Evolutionary conservation across 92 coral and sea anemone species (phyloP), one percentile per base, ranked within the genome.

Genomic region (Actinernus sp.): DNA sequence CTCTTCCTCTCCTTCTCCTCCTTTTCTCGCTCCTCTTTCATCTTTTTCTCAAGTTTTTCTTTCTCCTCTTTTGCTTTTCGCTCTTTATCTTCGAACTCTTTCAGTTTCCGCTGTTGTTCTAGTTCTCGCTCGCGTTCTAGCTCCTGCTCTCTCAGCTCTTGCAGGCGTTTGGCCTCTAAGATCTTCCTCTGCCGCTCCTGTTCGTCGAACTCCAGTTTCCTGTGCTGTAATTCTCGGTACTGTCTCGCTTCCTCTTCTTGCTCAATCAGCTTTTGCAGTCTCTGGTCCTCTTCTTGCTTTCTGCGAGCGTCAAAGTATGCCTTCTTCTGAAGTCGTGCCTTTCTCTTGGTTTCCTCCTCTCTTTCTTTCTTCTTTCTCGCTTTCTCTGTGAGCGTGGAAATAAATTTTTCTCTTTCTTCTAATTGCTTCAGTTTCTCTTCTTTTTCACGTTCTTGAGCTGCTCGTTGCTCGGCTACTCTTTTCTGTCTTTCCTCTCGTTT

Each of bases 141-240:
- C 40, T 94, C 98, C 25, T 79, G 58, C 34, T 91, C 94, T 56
- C 96, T 65, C 61, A 55, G 69, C 39, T 94, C 98, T 34, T 91
- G 89, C 10, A 50, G 79, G 40, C 90, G 93, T 49, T 81, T 94
- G 19, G 93, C 97, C 49, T 94, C 98, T 16, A 61, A 68, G 22
- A 94, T 87, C 31, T 83, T 91, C 41, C 86, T 73, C 56, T 94
- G 91, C 10, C 98, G 67, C 55, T 94, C 98, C 49, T 91, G 94
- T 24, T 94, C 98, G 48, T 90, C 96, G 29, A 85, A 70, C 63
- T 90, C 96, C 56, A 76, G 97, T 63, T 79, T 94, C 34, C 88
- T 89, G 36, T 75, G 82, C 30, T 74, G 61, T 56, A 92, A 55
- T 34, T 94, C 98, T 16, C 82, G 89, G 18, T 87, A 91, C 49